A percentile compares a stretch with the other conserved stretches of the same genome.
Evolutionary conservation across 2,888 invertebrate species (phyloP).

Genomic region (Calameuta idolon): DNA sequence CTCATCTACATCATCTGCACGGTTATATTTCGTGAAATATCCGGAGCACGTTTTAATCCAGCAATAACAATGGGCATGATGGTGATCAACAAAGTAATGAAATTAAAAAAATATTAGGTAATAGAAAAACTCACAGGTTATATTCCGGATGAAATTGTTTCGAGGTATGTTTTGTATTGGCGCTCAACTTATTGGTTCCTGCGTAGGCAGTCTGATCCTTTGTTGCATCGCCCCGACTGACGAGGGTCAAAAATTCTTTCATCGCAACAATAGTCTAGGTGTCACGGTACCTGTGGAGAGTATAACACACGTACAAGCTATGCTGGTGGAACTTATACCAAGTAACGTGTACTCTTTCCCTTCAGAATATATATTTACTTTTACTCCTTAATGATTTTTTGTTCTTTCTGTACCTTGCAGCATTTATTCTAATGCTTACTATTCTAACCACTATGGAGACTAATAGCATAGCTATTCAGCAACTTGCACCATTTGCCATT

Average conservation of each 20-base stretch:
- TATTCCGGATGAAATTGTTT: not conserved
- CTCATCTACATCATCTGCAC: slow-evolving; percentile 2
- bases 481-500: slow-evolving; percentile 8
- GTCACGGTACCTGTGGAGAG: not conserved
- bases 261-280: slow-evolving; percentile 8
- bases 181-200: not conserved
- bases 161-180: not conserved
- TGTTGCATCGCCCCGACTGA: not conserved
- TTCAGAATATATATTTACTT: not conserved
- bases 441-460: slow-evolving; percentile 11
- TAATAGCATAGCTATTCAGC: not conserved
- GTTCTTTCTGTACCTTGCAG: not conserved
- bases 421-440: slow-evolving; percentile 10
- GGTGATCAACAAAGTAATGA: slow-evolving; percentile 8
- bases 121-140: not conserved
- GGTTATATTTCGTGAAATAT: not conserved
- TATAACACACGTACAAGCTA: slow-evolving; percentile 6
- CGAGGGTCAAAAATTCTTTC: not conserved
- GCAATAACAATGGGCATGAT: slow-evolving; percentile 10
- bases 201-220: slow-evolving; percentile 1
- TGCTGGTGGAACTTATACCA: slow-evolving; percentile 8
- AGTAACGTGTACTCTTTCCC: not conserved
- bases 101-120: not conserved
- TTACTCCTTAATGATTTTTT: not conserved
- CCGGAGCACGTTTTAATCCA: slow-evolving; percentile 12